Conservation (phyloP, 2,888 invertebrate species). For the Furcula furcula region DNA sequence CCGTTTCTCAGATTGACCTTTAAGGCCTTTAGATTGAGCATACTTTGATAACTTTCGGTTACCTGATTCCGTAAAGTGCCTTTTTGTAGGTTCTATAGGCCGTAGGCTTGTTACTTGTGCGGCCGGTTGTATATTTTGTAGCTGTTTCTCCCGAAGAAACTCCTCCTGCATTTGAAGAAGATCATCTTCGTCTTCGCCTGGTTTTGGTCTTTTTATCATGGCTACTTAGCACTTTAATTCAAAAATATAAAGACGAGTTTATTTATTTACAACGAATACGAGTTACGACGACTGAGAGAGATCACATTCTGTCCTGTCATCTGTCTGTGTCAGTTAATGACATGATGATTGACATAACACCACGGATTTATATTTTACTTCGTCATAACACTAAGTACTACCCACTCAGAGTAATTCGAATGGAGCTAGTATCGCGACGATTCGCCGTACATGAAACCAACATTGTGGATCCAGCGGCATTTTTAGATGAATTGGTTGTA, state of each 20-base stretch:
- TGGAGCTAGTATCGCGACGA: too few species aligned
- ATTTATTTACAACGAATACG: constrained; percentile 60
- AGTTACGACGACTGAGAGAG: too few species aligned
- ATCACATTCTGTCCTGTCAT: too few species aligned
- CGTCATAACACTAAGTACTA: too few species aligned
- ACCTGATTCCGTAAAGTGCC: constrained; percentile 26
- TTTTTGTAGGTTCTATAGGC: constrained; percentile 44
- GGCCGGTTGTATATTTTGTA: constrained; percentile 81
- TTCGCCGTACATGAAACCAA: too few species aligned
- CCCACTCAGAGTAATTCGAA: too few species aligned
- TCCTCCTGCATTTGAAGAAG: constrained; percentile 88
- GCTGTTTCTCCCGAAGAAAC: constrained; percentile 82
- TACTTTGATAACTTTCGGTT: constrained; percentile 65
- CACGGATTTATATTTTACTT: too few species aligned
- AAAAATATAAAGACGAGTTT: background rate
- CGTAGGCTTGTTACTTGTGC: constrained; percentile 81
- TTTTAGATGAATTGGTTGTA: too few species aligned
- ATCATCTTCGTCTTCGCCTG: constrained; percentile 87
- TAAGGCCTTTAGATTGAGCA: constrained; percentile 62
- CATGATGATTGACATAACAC: too few species aligned
- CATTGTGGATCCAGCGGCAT: too few species aligned
- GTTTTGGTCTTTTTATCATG: constrained; percentile 86
- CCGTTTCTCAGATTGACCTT: constrained; percentile 61
- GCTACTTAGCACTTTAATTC: constrained; percentile 10
- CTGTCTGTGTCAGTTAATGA: too few species aligned